phyloP scores from a whole-genome alignment of 2,113 vertebrate genomes.

The Sinocyclocheilus rhinocerous region DNA sequence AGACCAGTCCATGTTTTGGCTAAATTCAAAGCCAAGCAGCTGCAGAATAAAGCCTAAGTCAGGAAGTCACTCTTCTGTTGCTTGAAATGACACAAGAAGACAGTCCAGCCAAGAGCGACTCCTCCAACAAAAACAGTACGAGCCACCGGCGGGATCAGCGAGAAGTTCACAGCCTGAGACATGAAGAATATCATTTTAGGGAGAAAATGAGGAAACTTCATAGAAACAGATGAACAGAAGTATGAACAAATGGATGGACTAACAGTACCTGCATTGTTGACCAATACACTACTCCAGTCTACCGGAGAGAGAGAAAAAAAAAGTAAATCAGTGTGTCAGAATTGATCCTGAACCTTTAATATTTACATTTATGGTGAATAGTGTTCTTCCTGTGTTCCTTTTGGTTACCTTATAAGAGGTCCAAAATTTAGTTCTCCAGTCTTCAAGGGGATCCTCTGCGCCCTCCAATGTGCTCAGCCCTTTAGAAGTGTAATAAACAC shows the following conservation, averaged over 20 bases:
- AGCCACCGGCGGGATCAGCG: slow-evolving; percentile 74
- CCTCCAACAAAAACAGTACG: slow-evolving; percentile 76
- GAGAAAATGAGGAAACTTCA: background rate
- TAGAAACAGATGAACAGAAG: background rate
- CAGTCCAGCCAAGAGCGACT: slow-evolving; percentile 72
- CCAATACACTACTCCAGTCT: slow-evolving; percentile 78
- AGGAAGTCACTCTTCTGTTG: slow-evolving; percentile 58
- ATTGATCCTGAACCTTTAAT: background rate
- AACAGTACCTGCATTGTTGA: slow-evolving; percentile 76
- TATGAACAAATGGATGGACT: background rate
- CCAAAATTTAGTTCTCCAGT: slow-evolving; percentile 80
- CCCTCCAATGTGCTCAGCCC: slow-evolving; percentile 79
- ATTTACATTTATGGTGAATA: background rate
- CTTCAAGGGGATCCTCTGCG: slow-evolving; percentile 72
- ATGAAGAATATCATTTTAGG: background rate
- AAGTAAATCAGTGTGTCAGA: background rate
- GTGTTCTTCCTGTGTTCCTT: background rate
- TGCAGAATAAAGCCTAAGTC: background rate
- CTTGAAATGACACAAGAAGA: slow-evolving; percentile 76
- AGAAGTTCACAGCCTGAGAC: slow-evolving; percentile 76
- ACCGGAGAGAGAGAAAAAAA: slow-evolving; percentile 34
- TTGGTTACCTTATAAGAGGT: slow-evolving; percentile 74
- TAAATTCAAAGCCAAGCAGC: background rate
- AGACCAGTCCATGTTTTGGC: background rate
- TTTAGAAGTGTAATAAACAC: slow-evolving; percentile 51